A percentile compares a stretch with the other conserved stretches of the same genome.
Conservation (phyloP, 1,140 invertebrate genomes). For the Drosophila equinoxialis region DNA sequence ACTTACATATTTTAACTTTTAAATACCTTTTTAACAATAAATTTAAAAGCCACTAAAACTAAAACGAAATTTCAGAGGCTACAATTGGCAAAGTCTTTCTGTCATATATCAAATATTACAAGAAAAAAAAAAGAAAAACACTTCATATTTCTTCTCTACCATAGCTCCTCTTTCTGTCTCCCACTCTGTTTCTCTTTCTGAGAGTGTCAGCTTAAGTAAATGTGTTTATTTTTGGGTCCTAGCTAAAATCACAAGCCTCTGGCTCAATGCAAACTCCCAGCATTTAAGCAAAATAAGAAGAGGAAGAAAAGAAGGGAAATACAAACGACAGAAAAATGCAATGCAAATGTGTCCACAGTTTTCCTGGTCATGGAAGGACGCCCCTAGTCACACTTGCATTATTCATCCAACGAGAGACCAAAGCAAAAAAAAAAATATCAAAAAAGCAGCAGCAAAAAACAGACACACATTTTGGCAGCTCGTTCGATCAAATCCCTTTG, state of each 20-base stretch:
- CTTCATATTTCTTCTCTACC: no score
- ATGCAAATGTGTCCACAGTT: slow-evolving; percentile 44
- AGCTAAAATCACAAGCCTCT: slow-evolving; percentile 38
- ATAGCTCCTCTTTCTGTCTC: not conserved
- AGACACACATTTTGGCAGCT: slow-evolving; percentile 26
- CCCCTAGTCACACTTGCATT: slow-evolving; percentile 38
- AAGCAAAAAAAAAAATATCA: slow-evolving; percentile 8
- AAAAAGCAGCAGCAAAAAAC: not conserved
- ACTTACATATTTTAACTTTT: no score
- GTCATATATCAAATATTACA: no score
- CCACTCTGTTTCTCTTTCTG: not conserved
- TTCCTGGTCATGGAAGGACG: slow-evolving; percentile 13
- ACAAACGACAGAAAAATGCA: slow-evolving; percentile 1
- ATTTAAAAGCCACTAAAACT: no score
- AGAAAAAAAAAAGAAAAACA: no score
- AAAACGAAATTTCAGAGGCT: no score
- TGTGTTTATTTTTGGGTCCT: slow-evolving; percentile 7
- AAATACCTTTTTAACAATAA: no score
- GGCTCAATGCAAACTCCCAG: slow-evolving; percentile 29
- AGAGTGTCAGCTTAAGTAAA: not conserved
- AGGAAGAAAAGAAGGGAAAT: not conserved
- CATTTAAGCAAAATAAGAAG: slow-evolving; percentile 8
- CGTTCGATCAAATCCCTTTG: slow-evolving; percentile 20
- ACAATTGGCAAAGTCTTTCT: no score
- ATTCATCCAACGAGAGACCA: slow-evolving; percentile 35